Evolutionary conservation across 2,888 invertebrate genomes (phyloP).

Genomic region (Chymomyza fuscimana): DNA sequence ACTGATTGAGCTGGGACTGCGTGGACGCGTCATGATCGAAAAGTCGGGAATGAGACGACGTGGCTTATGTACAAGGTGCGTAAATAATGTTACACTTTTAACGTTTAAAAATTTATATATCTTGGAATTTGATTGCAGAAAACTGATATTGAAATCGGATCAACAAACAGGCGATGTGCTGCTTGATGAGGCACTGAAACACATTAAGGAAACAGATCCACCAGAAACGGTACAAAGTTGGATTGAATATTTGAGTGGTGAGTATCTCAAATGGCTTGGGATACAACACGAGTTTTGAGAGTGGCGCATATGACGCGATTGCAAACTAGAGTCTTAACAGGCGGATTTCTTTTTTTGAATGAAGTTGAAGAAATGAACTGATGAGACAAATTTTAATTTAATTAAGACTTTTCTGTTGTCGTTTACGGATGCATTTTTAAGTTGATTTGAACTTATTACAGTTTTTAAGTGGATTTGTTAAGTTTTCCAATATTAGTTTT

Average conservation of each 20-base stretch:
- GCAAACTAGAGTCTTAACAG: background rate
- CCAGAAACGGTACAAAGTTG: constrained; percentile 98
- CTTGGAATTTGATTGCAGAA: constrained; percentile 79
- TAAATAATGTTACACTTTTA: constrained; percentile 7
- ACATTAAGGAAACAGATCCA: constrained; percentile 98
- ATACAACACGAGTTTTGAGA: background rate
- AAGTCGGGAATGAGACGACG: constrained; percentile 97
- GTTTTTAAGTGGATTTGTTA: no score
- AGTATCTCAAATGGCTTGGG: constrained; percentile 61
- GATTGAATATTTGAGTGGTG: constrained; percentile 99
- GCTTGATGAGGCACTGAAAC: constrained; percentile 96
- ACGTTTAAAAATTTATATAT: constrained; percentile 65
- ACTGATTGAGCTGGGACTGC: constrained; percentile 95
- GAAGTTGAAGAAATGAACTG: no score
- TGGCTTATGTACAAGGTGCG: constrained; percentile 91
- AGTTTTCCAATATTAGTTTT: no score
- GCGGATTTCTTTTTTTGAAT: no score
- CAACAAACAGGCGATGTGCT: constrained; percentile 98
- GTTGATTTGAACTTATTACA: no score
- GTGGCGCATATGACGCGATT: background rate
- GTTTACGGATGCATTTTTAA: no score
- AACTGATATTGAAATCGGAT: constrained; percentile 90
- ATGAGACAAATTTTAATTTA: no score
- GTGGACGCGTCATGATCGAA: constrained; percentile 97
- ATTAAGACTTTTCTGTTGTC: no score